A percentile compares a stretch with the other conserved stretches of the same genome.
Evolutionary conservation across 2,888 invertebrate genomes (phyloP).

Genomic region (Eristalis intricaria): DNA sequence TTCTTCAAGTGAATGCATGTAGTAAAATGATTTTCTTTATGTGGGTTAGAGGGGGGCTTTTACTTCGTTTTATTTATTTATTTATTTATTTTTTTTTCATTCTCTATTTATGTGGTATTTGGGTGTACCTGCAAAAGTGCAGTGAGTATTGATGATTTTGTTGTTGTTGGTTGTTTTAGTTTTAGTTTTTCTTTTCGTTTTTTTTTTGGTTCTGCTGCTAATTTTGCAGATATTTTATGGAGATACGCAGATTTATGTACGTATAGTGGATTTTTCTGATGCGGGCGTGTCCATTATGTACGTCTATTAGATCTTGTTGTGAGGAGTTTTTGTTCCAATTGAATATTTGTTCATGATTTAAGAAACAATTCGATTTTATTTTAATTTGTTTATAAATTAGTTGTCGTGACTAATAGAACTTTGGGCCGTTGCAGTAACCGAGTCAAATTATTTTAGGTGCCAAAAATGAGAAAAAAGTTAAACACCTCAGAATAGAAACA

Average conservation of each 20-base stretch:
- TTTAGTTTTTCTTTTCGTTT: not conserved
- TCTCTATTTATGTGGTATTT: conserved; percentile 29
- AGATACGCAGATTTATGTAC: not conserved
- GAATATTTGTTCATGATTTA: not conserved
- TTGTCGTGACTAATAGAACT: too few species aligned
- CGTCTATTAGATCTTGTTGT: not conserved
- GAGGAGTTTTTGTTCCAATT: not conserved
- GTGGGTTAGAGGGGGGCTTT: conserved; percentile 25
- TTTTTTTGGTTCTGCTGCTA: not conserved
- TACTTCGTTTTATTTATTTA: conserved; percentile 20
- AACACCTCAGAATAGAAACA: too few species aligned
- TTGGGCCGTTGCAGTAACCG: too few species aligned
- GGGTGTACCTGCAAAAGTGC: conserved; percentile 48
- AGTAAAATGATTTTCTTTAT: conserved; percentile 38
- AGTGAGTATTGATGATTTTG: conserved; percentile 35
- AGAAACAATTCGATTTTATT: too few species aligned
- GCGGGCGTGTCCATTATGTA: not conserved
- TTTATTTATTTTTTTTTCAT: conserved; percentile 12
- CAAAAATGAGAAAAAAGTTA: too few species aligned
- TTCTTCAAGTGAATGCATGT: conserved; percentile 43
- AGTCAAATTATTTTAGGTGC: too few species aligned
- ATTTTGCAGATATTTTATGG: not conserved
- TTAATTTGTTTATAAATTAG: too few species aligned
- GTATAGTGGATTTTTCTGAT: not conserved
- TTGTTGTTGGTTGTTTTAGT: not conserved